phyloP scores from a whole-genome alignment of 2,797 vertebrate species.

The Sciurus vulgaris region DNA sequence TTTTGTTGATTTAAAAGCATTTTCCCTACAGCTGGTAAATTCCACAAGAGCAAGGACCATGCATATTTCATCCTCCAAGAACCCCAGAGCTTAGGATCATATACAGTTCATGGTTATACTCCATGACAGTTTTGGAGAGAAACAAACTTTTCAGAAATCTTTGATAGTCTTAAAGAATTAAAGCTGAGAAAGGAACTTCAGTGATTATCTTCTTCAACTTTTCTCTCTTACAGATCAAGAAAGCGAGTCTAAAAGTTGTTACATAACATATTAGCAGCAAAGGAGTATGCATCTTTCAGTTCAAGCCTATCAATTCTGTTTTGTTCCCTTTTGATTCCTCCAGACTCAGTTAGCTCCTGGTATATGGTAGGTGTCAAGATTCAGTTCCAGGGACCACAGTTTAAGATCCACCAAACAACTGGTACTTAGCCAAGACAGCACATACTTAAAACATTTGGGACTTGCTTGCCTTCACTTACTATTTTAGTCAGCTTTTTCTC shows the following conservation, averaged over 20 bases:
- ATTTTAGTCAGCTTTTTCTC: too few species aligned
- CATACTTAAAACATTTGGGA: neutral
- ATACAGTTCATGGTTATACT: neutral
- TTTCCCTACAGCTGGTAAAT: neutral
- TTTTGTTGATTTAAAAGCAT: neutral
- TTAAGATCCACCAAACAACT: neutral
- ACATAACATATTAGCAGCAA: rapidly evolving
- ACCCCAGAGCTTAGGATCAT: neutral
- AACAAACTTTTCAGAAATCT: neutral
- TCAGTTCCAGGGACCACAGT: rapidly evolving
- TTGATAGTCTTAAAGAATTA: neutral
- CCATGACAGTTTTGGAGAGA: neutral
- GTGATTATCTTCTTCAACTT: neutral
- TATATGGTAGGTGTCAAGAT: neutral
- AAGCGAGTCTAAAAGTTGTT: neutral
- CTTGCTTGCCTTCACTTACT: neutral
- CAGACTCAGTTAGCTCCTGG: neutral
- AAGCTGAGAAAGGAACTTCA: neutral
- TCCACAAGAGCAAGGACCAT: neutral
- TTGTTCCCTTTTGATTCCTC: neutral
- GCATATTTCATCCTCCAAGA: neutral
- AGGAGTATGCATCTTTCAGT: rapidly evolving
- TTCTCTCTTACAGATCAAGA: neutral
- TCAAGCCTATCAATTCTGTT: neutral
- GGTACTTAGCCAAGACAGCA: neutral